phyloP scores from a whole-genome alignment of 2,113 vertebrate species.

The Lamprotornis superbus region DNA sequence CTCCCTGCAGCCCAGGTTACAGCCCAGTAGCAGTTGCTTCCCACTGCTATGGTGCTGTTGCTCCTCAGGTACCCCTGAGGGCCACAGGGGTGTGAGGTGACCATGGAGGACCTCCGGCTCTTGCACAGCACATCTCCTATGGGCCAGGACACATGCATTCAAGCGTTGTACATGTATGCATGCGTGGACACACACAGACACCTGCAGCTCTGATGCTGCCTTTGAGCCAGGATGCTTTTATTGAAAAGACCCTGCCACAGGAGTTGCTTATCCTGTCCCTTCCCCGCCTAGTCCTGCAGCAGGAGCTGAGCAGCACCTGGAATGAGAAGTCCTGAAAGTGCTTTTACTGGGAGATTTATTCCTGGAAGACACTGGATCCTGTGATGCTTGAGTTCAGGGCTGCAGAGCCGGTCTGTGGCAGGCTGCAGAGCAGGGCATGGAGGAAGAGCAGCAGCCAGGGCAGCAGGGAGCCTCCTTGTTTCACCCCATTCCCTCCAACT shows the following conservation, averaged over 20 bases:
- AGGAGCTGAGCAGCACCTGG: conserved; percentile 29
- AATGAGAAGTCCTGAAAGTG: conserved; percentile 55
- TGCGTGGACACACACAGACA: neutral
- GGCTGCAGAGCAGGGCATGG: neutral
- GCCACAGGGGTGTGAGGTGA: accelerated
- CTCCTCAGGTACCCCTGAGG: neutral
- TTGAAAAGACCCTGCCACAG: conserved; percentile 42
- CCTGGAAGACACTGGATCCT: conserved; percentile 61
- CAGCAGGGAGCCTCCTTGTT: neutral
- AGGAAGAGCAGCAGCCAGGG: neutral
- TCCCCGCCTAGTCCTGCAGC: neutral
- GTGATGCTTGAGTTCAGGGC: conserved; percentile 36
- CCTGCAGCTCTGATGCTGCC: neutral
- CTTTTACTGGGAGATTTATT: conserved; percentile 38
- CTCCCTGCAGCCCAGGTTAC: neutral
- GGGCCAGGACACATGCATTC: accelerated
- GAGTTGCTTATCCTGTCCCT: neutral
- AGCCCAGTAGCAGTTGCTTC: neutral
- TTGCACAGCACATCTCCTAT: neutral
- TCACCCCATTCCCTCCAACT: neutral
- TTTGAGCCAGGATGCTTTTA: conserved; percentile 63
- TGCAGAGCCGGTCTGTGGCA: neutral
- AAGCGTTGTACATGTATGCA: accelerated
- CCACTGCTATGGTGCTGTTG: neutral
- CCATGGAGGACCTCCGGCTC: neutral